phyloP scores from a whole-genome alignment of 92 coral and sea anemone genomes.

The Desmophyllum pertusum region DNA sequence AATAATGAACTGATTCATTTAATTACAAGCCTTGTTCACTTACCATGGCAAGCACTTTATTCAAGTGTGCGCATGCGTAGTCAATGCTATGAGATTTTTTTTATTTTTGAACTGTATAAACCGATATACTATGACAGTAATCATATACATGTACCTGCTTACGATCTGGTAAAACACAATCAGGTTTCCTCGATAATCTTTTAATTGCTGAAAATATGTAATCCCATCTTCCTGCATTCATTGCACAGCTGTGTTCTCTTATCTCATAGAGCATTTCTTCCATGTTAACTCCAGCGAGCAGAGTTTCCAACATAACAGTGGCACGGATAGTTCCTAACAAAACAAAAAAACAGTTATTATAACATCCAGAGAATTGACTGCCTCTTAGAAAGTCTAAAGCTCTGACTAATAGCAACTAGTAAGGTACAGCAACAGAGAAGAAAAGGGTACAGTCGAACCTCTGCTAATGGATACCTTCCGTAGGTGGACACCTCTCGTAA shows the following conservation, averaged over 20 bases:
- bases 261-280: constrained; percentile 98
- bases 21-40: no score
- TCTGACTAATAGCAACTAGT: no score
- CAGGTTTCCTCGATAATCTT: constrained; percentile 84
- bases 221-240: constrained; percentile 99
- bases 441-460: no score
- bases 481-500: no score
- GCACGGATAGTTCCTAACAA: constrained; percentile 93
- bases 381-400: no score
- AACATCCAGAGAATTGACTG: no score
- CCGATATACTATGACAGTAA: no score
- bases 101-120: no score
- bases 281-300: constrained; percentile 94
- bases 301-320: constrained; percentile 96
- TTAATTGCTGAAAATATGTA: constrained; percentile 95
- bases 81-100: neutral
- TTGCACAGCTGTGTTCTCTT: constrained; percentile 93
- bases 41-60: no score
- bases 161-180: constrained; percentile 94
- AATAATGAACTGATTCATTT: no score
- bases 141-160: constrained; percentile 75
- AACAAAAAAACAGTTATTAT: neutral
- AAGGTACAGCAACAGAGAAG: no score
- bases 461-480: no score
- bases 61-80: neutral